Conservation (phyloP, 2,888 invertebrate species). For the Xestia ashworthii region DNA sequence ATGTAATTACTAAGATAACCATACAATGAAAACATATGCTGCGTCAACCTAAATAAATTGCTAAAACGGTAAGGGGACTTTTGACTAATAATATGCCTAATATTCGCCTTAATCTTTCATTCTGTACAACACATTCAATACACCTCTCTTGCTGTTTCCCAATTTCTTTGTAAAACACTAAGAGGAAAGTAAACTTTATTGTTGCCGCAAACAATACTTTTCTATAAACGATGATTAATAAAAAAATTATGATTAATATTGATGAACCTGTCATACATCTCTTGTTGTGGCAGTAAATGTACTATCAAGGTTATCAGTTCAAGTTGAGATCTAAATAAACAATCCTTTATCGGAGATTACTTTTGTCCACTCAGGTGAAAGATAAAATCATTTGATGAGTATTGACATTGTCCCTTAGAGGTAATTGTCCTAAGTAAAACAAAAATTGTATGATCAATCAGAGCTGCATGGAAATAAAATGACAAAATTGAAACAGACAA, state of each 20-base stretch:
- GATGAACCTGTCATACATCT: not conserved
- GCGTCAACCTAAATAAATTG: not conserved
- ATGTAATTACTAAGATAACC: not conserved
- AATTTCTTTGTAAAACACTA: not conserved
- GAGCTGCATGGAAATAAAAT: not conserved
- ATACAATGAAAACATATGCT: too few relatives aligned
- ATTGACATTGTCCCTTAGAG: not conserved
- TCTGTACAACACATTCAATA: not conserved
- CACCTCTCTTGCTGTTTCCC: not conserved
- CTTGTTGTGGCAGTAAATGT: conserved; percentile 39
- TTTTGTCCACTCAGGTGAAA: conserved; percentile 1
- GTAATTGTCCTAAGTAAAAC: not conserved
- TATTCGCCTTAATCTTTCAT: not conserved
- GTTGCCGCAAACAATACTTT: not conserved
- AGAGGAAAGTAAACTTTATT: not conserved
- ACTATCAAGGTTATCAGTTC: conserved; percentile 63
- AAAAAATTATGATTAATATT: conserved; percentile 46
- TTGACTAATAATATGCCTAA: not conserved
- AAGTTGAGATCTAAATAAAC: conserved; percentile 51
- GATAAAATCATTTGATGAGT: conserved; percentile 1
- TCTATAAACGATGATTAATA: conserved; percentile 25
- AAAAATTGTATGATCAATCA: not conserved
- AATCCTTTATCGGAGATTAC: conserved; percentile 22
- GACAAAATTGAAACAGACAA: not conserved
- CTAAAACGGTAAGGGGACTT: not conserved